Evolutionary conservation across 1,140 invertebrate genomes (phyloP), one percentile per base, ranked within the genome.

Genomic region (Nephotettix cincticeps): DNA sequence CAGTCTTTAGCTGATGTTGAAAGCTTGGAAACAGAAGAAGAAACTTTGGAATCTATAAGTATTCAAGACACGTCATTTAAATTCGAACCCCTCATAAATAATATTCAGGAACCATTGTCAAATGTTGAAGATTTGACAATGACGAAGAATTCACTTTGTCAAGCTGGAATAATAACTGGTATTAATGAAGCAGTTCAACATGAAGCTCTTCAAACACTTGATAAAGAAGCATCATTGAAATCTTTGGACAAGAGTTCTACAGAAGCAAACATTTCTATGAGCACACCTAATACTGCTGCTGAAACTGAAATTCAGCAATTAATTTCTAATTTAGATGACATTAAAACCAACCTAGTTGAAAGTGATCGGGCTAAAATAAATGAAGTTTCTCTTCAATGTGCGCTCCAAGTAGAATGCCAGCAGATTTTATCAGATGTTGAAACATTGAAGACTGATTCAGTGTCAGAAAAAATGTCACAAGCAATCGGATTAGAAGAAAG

Each of bases 1-100:
- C 56, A 61, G 25, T 61, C 56, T 27, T 61, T 61, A 61, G 56
- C 56, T 27, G 56, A 61, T 28, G 56, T 61, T 61, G 56, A 61
- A 27, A 61, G 56, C 23, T 27, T 61, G 28, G 56, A 61, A 61
- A 61, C 56, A 27, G 56, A 61, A 29, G 56, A 61, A 27, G 56
- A 61, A 25, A 61, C 56, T 21, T 29, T 61, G 9, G 23, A 61
- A 4, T 61, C 56, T 4, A 29, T 61, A 11, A 61, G 56, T n/a
- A 61, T 61, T 29, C 21, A 61, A 61, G 56, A 61, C 6, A 27
- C 56, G 28, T 61, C 56, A 2, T 61, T 27, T 29, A 61, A 6
- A 28, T 6, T 61, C 40, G 68, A 70, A 3, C 28, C 56, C 32
- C 1, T 1, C 14, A 30, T 43, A 19, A 45, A 6, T 61, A n/a